Percentiles rank a stretch among this genome's conserved stretches.
phyloP scores from a whole-genome alignment of 1,140 invertebrate species.

The Yoshiicerus persimilis region DNA sequence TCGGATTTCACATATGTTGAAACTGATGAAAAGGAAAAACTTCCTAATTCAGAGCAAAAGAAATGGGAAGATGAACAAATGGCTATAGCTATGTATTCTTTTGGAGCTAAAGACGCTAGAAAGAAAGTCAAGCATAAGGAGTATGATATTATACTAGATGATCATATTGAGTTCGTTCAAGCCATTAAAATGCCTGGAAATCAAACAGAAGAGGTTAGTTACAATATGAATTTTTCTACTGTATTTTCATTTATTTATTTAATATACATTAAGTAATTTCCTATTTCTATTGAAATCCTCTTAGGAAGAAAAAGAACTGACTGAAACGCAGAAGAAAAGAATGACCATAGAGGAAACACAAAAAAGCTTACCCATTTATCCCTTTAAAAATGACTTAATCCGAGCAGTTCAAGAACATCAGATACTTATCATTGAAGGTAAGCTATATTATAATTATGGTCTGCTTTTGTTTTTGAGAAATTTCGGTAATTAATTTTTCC shows the following conservation, averaged over 20 bases:
- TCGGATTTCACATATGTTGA: conserved; percentile 75
- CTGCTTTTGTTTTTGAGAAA: too few species aligned
- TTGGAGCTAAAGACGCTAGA: conserved; percentile 85
- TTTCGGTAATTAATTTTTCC: not conserved
- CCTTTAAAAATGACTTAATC: conserved; percentile 86
- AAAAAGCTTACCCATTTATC: conserved; percentile 90
- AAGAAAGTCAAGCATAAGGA: conserved; percentile 46
- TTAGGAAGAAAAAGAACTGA: conserved; percentile 59
- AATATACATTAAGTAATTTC: not conserved
- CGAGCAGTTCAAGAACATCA: conserved; percentile 86
- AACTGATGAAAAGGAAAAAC: conserved; percentile 80
- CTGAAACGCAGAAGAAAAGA: conserved; percentile 73
- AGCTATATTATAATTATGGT: too few species aligned
- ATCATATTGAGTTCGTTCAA: conserved; percentile 97
- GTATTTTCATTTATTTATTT: not conserved
- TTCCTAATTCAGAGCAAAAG: conserved; percentile 88
- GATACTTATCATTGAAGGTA: conserved; percentile 91
- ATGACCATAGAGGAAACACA: conserved; percentile 89
- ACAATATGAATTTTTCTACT: not conserved
- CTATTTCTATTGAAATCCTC: not conserved
- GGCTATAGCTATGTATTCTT: conserved; percentile 84
- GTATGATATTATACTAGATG: conserved; percentile 91
- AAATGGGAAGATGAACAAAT: conserved; percentile 99
- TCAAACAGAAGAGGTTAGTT: conserved; percentile 52
- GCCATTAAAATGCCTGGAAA: conserved; percentile 81